These are phyloP conservation scores for Grus americana DNA, from an alignment of 2,113 vertebrate genomes.

Conservation along the genomic window DNA sequence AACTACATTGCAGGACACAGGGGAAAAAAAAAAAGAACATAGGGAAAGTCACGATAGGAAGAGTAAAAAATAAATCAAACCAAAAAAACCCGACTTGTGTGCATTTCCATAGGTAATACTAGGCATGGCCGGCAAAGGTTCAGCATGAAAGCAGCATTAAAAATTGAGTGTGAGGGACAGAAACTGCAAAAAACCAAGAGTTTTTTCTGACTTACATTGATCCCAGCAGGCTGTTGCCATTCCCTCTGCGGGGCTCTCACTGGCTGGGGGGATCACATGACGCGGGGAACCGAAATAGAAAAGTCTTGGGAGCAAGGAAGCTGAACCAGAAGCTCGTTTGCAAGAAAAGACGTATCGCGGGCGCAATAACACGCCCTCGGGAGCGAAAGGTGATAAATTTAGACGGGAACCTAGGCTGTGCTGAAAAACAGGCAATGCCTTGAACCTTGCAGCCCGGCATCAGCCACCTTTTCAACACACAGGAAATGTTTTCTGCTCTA, in stretches of 20 bases:
- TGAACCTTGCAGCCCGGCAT: not conserved
- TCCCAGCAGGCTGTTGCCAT: slow-evolving; percentile 71
- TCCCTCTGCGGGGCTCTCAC: slow-evolving; percentile 45
- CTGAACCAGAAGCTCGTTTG: slow-evolving; percentile 41
- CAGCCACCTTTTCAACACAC: not conserved
- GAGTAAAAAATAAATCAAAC: not conserved
- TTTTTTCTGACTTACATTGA: slow-evolving; percentile 71
- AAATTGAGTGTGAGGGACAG: slow-evolving; percentile 10
- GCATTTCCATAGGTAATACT: not conserved
- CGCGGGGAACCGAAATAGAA: slow-evolving; percentile 66
- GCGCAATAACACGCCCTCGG: not conserved
- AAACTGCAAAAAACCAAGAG: slow-evolving; percentile 39
- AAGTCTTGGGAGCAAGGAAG: slow-evolving; percentile 59
- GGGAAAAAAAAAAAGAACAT: not conserved
- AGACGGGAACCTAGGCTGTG: not conserved
- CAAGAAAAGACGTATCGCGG: not conserved
- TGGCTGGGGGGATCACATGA: slow-evolving; percentile 59
- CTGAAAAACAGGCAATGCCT: not conserved
- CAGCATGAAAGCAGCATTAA: not conserved
- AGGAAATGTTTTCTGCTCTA: not conserved
- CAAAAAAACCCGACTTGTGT: not conserved
- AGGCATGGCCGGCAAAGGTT: not conserved
- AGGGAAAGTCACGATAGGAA: not conserved
- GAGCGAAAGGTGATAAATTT: not conserved
- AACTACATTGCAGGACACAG: not conserved